Conservation (phyloP, 2,888 invertebrate genomes). For the Apotomis capreana region DNA sequence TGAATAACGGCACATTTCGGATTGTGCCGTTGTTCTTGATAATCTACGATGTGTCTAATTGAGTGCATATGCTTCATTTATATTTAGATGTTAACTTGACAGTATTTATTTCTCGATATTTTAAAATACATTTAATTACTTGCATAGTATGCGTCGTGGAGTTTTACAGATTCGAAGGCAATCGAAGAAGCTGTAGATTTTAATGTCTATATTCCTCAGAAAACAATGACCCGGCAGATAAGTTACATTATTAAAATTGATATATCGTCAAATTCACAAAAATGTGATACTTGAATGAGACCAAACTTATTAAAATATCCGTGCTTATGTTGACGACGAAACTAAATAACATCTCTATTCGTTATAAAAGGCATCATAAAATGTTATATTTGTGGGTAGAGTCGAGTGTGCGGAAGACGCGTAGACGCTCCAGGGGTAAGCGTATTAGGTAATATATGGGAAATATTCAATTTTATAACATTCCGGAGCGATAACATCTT, state of each 20-base stretch:
- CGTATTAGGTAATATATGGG: conserved; percentile 68
- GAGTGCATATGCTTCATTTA: too few relatives aligned
- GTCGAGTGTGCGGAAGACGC: conserved; percentile 63
- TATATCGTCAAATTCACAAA: conserved; percentile 10
- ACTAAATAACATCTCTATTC: conserved; percentile 82
- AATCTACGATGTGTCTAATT: too few relatives aligned
- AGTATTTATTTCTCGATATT: too few relatives aligned
- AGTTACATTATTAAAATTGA: not conserved
- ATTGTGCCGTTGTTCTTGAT: too few relatives aligned
- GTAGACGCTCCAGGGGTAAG: conserved; percentile 68
- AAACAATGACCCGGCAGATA: not conserved
- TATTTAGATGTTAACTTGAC: too few relatives aligned
- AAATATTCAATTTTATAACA: conserved; percentile 83
- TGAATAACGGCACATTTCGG: too few relatives aligned
- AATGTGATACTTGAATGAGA: conserved; percentile 45
- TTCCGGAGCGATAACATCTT: conserved; percentile 79
- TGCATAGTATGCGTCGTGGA: too few relatives aligned
- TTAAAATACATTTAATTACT: too few relatives aligned
- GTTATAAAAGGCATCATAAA: conserved; percentile 74
- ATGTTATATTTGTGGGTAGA: conserved; percentile 53
- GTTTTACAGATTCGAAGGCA: too few relatives aligned
- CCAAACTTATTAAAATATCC: conserved; percentile 62
- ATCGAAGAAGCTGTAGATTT: too few relatives aligned
- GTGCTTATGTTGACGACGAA: conserved; percentile 77
- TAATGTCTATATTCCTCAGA: not conserved